These are phyloP conservation scores for Rhopilema esculentum DNA, from an alignment of 30 jellyfish, hydroid and myxozoan genomes.

Conservation along the genomic window DNA sequence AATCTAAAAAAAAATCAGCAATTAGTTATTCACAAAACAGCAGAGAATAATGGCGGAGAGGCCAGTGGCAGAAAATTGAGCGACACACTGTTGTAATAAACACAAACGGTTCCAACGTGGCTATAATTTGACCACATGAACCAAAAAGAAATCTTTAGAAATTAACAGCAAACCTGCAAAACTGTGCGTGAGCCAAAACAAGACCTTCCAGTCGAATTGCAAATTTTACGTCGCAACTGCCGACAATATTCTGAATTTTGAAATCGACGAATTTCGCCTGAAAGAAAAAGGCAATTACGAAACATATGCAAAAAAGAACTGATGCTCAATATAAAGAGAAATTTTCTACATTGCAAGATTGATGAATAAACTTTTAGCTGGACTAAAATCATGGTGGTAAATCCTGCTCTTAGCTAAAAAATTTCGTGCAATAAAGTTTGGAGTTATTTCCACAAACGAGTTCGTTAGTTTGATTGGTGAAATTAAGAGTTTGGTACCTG, in stretches of 20 bases:
- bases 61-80: no score
- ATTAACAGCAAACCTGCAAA: conserved; percentile 81
- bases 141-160: background rate
- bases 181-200: conserved; percentile 92
- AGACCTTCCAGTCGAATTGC: conserved; percentile 98
- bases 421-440: no score
- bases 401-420: no score
- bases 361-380: background rate
- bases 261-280: conserved; percentile 98
- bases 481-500: no score
- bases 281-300: background rate
- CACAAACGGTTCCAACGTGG: no score
- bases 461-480: no score
- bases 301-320: background rate
- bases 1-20: background rate
- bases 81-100: no score
- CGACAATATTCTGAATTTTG: conserved; percentile 97
- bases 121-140: no score
- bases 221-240: conserved; percentile 96
- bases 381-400: no score
- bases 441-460: no score
- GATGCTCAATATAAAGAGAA: background rate
- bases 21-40: no score
- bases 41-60: background rate
- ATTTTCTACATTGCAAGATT: background rate